These are phyloP conservation scores for Lepus oiostolus DNA, from an alignment of 2,797 vertebrate species.

Conservation along the genomic window DNA sequence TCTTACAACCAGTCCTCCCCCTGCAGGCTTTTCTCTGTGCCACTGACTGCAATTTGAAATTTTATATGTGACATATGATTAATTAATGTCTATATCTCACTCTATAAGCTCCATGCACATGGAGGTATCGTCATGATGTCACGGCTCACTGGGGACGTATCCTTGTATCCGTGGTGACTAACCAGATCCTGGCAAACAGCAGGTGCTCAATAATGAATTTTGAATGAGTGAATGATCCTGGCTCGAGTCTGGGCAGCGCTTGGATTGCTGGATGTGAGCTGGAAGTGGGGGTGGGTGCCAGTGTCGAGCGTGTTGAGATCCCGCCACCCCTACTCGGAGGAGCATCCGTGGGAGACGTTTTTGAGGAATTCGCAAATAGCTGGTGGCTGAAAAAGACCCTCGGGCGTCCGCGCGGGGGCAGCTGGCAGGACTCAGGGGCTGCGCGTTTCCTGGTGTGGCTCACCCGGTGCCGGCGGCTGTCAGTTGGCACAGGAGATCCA, in stretches of 20 bases:
- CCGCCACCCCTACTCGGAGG: not conserved
- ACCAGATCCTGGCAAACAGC: not conserved
- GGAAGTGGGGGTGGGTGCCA: not conserved
- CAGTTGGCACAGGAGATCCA: not conserved
- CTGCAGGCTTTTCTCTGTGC: not conserved
- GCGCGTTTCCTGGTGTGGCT: not conserved
- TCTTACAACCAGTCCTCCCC: not conserved
- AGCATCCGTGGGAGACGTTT: not conserved
- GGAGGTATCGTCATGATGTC: not conserved
- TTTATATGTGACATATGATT: not conserved
- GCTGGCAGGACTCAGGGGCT: constrained; percentile 24
- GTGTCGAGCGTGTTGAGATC: not conserved
- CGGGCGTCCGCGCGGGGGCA: not conserved
- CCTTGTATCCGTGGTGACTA: not conserved
- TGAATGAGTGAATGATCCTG: not conserved
- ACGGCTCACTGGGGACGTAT: not conserved
- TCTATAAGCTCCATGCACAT: not conserved
- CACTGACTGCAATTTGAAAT: not conserved
- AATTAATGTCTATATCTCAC: not conserved
- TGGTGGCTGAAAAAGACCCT: constrained; percentile 48
- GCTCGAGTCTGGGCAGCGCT: not conserved
- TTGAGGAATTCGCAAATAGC: constrained; percentile 18
- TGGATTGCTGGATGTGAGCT: not conserved
- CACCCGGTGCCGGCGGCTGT: not conserved
- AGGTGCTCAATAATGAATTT: not conserved